Percentiles rank a stretch among this genome's conserved stretches.
phyloP scores from a whole-genome alignment of 2,113 vertebrate species.

The Chaetodon trifascialis region DNA sequence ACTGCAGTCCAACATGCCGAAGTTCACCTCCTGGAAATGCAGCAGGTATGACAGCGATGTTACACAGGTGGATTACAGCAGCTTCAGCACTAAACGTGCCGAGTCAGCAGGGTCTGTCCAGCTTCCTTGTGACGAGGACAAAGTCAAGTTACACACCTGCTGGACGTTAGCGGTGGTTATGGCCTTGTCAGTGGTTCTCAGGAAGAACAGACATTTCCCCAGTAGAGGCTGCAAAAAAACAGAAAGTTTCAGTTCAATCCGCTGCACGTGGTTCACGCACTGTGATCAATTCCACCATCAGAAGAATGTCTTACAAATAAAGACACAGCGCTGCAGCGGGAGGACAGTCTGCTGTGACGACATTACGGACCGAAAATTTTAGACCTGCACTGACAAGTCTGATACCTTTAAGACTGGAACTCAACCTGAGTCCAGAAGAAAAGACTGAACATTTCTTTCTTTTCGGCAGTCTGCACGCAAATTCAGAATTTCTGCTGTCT shows the following conservation, averaged over 20 bases:
- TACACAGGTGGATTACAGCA: neutral
- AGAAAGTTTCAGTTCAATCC: neutral
- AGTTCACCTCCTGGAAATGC: constrained; percentile 83
- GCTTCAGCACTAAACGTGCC: neutral
- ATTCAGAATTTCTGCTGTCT: no score
- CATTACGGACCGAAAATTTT: no score
- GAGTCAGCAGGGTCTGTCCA: neutral
- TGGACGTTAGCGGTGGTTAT: constrained; percentile 84
- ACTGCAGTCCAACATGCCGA: constrained; percentile 82
- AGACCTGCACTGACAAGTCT: no score
- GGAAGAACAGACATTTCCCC: constrained; percentile 88
- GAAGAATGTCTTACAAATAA: no score
- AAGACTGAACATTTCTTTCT: no score
- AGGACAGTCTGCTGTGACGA: no score
- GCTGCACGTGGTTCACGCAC: neutral
- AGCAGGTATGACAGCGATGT: neutral
- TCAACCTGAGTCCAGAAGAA: no score
- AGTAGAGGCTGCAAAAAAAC: constrained; percentile 76
- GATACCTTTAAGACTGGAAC: no score
- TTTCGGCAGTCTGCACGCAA: no score
- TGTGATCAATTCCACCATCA: neutral
- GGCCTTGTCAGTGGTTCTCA: constrained; percentile 82
- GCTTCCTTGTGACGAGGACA: neutral
- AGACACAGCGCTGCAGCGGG: no score
- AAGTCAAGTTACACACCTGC: constrained; percentile 80